A percentile compares a stretch with the other conserved stretches of the same genome.
Evolutionary conservation across 2,113 vertebrate genomes (phyloP).

Genomic region (Sus scrofa): T2T-Sscrofa CM000824.6:27689001-27689500

Average conservation of each 20-base stretch:
- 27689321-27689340: no score
- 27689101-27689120: background rate
- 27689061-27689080: background rate
- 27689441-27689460: no score
- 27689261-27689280: no score
- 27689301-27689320: no score
- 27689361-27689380: no score
- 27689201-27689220: conserved; percentile 13
- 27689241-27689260: background rate
- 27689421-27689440: no score
- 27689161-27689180: background rate
- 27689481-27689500: background rate
- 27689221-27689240: conserved; percentile 41
- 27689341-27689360: no score
- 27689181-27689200: background rate
- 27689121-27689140: background rate
- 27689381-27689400: no score
- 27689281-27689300: no score
- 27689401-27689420: no score
- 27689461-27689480: background rate
- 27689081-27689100: background rate
- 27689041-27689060: background rate
- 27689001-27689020: background rate
- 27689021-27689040: background rate
- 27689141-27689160: background rate